Percentiles rank a stretch among this genome's conserved stretches.
phyloP scores from a whole-genome alignment of 2,797 vertebrate species.

The Adelosebastes latens region DNA sequence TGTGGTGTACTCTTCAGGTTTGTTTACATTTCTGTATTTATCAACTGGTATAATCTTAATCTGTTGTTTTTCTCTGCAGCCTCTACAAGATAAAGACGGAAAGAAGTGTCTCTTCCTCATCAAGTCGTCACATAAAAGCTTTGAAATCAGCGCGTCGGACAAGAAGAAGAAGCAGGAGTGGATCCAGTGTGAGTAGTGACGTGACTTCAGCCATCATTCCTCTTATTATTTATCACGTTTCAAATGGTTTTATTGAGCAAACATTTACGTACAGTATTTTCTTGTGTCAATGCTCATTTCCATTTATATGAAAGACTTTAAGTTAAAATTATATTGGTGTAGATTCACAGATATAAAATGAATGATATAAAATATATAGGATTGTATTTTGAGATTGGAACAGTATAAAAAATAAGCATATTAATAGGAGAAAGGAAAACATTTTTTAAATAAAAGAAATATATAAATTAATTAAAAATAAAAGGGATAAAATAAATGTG shows the following conservation, averaged over 20 bases:
- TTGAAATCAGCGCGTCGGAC: slow-evolving; percentile 96
- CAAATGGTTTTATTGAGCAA: neutral
- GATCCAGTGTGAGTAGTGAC: slow-evolving; percentile 90
- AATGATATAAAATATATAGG: neutral
- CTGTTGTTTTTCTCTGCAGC: slow-evolving; percentile 73
- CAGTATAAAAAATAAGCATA: neutral
- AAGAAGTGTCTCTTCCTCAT: slow-evolving; percentile 96
- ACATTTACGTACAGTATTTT: neutral
- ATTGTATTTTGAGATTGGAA: too few relatives aligned
- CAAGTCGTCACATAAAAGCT: slow-evolving; percentile 92
- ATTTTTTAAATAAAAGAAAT: neutral
- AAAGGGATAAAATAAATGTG: neutral
- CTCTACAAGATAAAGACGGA: slow-evolving; percentile 94
- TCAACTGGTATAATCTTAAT: neutral
- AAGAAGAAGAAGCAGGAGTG: slow-evolving; percentile 99
- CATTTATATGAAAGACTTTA: too few relatives aligned
- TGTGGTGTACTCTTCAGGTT: neutral
- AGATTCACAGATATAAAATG: neutral
- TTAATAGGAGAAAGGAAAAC: neutral
- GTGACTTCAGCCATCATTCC: neutral
- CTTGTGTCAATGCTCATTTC: neutral
- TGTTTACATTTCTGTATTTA: neutral
- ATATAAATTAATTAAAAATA: neutral
- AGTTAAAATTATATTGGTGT: too few relatives aligned
- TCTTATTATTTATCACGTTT: neutral